phyloP scores from a whole-genome alignment of 1,140 invertebrate species.

The Thalassaphorura encarpata region DNA sequence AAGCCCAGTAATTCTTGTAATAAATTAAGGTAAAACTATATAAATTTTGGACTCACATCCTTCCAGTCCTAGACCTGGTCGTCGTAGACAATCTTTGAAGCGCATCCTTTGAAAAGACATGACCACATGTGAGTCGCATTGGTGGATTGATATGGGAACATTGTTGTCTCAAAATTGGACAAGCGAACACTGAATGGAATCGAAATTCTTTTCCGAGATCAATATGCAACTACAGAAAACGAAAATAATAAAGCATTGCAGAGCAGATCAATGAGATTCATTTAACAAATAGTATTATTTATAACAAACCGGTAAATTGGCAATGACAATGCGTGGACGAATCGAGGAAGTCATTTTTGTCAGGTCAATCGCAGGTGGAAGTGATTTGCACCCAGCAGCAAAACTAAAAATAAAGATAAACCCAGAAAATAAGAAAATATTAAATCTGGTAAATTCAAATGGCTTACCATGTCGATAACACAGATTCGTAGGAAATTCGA shows the following conservation, averaged over 20 bases:
- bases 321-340: slow-evolving; percentile 91
- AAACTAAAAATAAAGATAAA: slow-evolving; percentile 47
- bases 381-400: slow-evolving; percentile 81
- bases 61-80: no score
- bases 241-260: slow-evolving; percentile 2
- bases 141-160: slow-evolving; percentile 94
- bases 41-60: no score
- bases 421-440: neutral
- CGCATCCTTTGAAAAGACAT: slow-evolving; percentile 95
- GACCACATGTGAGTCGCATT: slow-evolving; percentile 91
- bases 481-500: slow-evolving; percentile 78
- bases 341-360: slow-evolving; percentile 90
- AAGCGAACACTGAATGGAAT: slow-evolving; percentile 97
- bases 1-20: slow-evolving; percentile 32
- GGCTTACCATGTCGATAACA: slow-evolving; percentile 56
- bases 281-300: slow-evolving; percentile 1
- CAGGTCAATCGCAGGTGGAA: slow-evolving; percentile 86
- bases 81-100: slow-evolving; percentile 85
- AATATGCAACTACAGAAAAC: slow-evolving; percentile 68
- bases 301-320: slow-evolving; percentile 79
- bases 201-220: slow-evolving; percentile 73
- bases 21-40: slow-evolving; percentile 8
- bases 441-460: neutral
- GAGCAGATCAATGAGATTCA: neutral
- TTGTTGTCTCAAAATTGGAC: slow-evolving; percentile 94